A percentile compares a stretch with the other conserved stretches of the same genome.
Conservation (phyloP, 2,113 vertebrate genomes). For the Clarias magur region DNA sequence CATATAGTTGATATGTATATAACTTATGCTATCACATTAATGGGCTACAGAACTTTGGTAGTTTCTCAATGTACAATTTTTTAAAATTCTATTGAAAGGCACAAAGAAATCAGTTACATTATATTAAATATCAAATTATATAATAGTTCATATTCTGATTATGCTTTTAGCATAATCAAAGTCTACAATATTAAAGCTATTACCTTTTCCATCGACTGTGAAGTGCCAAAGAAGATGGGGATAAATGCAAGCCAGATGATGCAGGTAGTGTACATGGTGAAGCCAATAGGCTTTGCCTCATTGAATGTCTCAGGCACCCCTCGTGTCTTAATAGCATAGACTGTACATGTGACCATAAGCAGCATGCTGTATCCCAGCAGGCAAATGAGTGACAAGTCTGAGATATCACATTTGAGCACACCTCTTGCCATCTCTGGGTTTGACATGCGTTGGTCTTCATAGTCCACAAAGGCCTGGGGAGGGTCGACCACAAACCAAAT, state of each 20-base stretch:
- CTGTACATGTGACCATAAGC: slow-evolving; percentile 98
- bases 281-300: slow-evolving; percentile 97
- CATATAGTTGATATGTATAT: too few relatives aligned
- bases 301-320: slow-evolving; percentile 98
- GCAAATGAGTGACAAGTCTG: slow-evolving; percentile 85
- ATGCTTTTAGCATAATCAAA: neutral
- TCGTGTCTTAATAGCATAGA: slow-evolving; percentile 86
- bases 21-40: too few relatives aligned
- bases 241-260: slow-evolving; percentile 83
- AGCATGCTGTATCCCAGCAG: slow-evolving; percentile 98
- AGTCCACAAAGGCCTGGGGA: slow-evolving; percentile 74
- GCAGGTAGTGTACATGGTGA: slow-evolving; percentile 80
- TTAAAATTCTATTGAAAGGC: too few relatives aligned
- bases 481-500: slow-evolving; percentile 74
- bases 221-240: slow-evolving; percentile 98
- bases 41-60: too few relatives aligned
- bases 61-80: too few relatives aligned
- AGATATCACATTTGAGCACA: slow-evolving; percentile 77
- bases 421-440: slow-evolving; percentile 69
- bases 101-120: neutral
- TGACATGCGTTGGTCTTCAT: slow-evolving; percentile 72
- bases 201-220: slow-evolving; percentile 89
- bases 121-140: neutral
- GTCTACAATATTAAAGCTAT: neutral
- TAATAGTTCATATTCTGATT: neutral